Conservation (phyloP, 2,797 vertebrate species). For the Pogonophryne albipinna region DNA sequence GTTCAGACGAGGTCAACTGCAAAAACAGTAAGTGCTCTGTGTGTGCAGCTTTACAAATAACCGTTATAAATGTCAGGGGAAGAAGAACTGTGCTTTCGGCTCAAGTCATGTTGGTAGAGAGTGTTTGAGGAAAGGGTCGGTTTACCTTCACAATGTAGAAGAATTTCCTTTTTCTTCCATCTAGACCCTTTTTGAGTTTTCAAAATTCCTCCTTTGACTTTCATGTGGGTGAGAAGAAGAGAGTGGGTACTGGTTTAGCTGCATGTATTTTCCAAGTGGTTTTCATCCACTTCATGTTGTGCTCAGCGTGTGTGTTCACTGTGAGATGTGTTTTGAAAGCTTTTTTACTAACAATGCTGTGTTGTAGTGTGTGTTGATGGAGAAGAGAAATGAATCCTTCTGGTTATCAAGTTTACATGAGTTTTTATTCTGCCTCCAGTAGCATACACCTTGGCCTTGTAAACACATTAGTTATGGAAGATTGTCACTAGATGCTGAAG, state of each 20-base stretch:
- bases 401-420: not conserved
- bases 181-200: too few relatives aligned
- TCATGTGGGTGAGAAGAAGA: too few relatives aligned
- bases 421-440: not conserved
- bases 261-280: too few relatives aligned
- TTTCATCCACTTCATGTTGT: not conserved
- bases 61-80: not conserved
- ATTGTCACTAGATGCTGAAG: not conserved
- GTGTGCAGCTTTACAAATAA: not conserved
- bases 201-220: too few relatives aligned
- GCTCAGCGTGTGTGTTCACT: not conserved
- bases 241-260: too few relatives aligned
- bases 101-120: too few relatives aligned
- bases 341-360: not conserved
- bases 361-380: not conserved
- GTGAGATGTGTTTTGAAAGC: not conserved
- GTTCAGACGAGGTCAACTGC: conserved; percentile 93
- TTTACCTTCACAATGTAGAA: too few relatives aligned
- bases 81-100: not conserved
- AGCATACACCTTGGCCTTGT: not conserved
- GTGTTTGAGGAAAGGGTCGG: too few relatives aligned
- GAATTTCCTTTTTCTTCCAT: too few relatives aligned
- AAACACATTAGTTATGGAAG: not conserved
- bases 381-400: not conserved
- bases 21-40: conserved; percentile 86